A percentile compares a stretch with the other conserved stretches of the same genome.
phyloP scores from a whole-genome alignment of 2,797 vertebrate genomes.

The Myotis daubentonii region DNA sequence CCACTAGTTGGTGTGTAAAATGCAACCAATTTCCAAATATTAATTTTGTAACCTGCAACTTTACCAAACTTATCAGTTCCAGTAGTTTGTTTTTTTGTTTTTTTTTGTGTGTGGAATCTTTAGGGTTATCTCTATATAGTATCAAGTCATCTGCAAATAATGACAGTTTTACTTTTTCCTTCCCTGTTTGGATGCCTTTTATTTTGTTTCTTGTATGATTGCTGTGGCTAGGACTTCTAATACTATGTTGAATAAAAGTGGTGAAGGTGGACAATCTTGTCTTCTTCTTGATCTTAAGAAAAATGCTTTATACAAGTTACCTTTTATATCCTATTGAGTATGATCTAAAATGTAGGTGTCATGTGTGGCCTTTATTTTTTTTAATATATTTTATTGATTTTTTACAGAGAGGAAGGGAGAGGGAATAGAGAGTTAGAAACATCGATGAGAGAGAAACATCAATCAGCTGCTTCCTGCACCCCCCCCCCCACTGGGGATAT shows the following conservation, averaged over 20 bases:
- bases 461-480: no score
- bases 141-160: background rate
- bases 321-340: background rate
- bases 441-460: no score
- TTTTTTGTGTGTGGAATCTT: background rate
- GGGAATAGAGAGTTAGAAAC: no score
- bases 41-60: background rate
- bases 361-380: background rate
- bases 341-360: background rate
- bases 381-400: no score
- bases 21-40: background rate
- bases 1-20: background rate
- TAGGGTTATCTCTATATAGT: background rate
- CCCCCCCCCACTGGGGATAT: no score
- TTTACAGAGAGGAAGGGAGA: no score
- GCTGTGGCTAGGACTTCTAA: background rate
- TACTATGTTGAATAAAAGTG: background rate
- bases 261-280: background rate
- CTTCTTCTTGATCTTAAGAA: background rate
- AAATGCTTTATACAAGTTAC: background rate
- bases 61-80: background rate
- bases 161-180: background rate
- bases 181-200: background rate
- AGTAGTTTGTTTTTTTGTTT: background rate
- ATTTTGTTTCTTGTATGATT: background rate